A percentile compares a stretch with the other conserved stretches of the same genome.
Conservation (phyloP, 2,888 invertebrate species). For the Eucera pruinosa region DNA sequence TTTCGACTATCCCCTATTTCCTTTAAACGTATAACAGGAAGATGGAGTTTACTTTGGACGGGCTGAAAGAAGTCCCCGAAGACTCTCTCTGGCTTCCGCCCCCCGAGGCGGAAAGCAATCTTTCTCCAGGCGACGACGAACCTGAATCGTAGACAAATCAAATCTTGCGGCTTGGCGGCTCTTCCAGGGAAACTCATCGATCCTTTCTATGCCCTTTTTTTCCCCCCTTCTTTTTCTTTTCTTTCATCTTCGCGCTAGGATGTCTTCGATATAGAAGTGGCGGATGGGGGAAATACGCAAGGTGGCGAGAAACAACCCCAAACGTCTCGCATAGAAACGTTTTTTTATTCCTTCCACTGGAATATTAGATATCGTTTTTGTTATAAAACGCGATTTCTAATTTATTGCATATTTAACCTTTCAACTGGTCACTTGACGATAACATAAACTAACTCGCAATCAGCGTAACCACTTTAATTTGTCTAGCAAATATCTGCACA, state of each 20-base stretch:
- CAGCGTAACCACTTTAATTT: too few relatives aligned
- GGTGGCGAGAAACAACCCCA: background rate
- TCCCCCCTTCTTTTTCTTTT: background rate
- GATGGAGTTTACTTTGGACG: slow-evolving; percentile 41
- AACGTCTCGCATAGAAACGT: too few relatives aligned
- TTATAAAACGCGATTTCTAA: too few relatives aligned
- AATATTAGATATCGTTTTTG: too few relatives aligned
- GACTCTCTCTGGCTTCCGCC: slow-evolving; percentile 37
- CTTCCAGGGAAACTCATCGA: slow-evolving; percentile 24
- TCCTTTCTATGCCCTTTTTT: background rate
- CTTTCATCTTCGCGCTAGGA: background rate
- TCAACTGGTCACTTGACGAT: too few relatives aligned
- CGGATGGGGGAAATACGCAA: slow-evolving; percentile 1
- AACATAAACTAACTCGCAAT: too few relatives aligned
- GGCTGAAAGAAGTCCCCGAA: slow-evolving; percentile 36
- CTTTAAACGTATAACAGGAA: slow-evolving; percentile 40
- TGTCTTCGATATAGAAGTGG: background rate
- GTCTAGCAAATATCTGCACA: too few relatives aligned
- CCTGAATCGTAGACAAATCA: slow-evolving; percentile 57
- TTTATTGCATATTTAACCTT: too few relatives aligned
- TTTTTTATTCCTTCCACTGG: too few relatives aligned
- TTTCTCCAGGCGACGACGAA: slow-evolving; percentile 48
- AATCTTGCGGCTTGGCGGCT: slow-evolving; percentile 58
- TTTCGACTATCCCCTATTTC: slow-evolving; percentile 21
- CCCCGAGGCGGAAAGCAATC: slow-evolving; percentile 54